These are phyloP conservation scores for Gastrophryne carolinensis DNA, from an alignment of 2,797 vertebrate genomes.

Conservation along the genomic window DNA sequence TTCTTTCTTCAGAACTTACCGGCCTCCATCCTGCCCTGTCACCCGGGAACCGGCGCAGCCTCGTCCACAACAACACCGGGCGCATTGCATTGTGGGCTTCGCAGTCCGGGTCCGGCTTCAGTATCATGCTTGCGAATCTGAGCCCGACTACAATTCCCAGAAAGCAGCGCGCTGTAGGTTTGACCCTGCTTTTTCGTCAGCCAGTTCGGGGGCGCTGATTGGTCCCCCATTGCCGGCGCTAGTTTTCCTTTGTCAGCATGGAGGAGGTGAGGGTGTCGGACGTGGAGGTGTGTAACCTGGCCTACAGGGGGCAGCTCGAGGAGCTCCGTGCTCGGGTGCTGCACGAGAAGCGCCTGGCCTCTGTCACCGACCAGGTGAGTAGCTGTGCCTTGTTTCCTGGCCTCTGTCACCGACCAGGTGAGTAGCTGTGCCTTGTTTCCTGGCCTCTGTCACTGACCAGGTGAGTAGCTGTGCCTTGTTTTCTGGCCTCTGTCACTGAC, in stretches of 20 bases:
- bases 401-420: background rate
- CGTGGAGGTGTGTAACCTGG: conserved; percentile 85
- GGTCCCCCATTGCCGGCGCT: background rate
- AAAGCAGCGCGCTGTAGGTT: background rate
- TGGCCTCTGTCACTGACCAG: too few relatives aligned
- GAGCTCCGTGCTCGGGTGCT: conserved; percentile 75
- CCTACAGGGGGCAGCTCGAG: conserved; percentile 82
- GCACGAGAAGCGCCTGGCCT: conserved; percentile 77
- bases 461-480: too few relatives aligned
- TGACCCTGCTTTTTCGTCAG: background rate
- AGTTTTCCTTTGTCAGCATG: accelerated
- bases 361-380: conserved; percentile 86
- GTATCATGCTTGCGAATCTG: accelerated
- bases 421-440: too few relatives aligned
- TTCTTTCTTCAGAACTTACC: conserved; percentile 61
- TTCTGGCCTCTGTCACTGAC: too few relatives aligned
- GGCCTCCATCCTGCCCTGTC: conserved; percentile 81
- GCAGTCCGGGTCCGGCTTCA: background rate
- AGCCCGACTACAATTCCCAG: conserved; percentile 65
- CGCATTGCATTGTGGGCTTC: conserved; percentile 7
- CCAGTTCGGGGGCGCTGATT: background rate
- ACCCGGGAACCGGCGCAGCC: conserved; percentile 54
- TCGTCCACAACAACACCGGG: conserved; percentile 21
- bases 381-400: background rate
- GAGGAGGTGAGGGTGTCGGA: conserved; percentile 74